Conservation (phyloP, 2,888 invertebrate species). For the Cremastinae sp. region DNA sequence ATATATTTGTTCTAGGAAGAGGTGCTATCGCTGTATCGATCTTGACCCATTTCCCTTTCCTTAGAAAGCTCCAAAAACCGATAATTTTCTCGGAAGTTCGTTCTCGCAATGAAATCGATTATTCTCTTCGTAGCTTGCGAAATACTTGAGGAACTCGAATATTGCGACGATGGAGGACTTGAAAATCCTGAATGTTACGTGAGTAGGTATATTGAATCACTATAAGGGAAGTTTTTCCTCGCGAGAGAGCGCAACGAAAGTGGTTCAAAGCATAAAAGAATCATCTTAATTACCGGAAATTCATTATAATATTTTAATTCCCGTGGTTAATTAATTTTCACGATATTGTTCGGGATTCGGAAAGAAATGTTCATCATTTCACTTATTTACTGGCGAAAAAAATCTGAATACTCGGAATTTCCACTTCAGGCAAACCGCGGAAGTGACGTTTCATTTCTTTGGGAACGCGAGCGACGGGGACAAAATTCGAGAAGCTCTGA, state of each 20-base stretch:
- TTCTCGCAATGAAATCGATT: constrained; percentile 40
- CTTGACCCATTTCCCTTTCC: constrained; percentile 6
- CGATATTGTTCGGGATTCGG: too few relatives aligned
- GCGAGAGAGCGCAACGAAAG: neutral
- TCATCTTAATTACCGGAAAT: neutral
- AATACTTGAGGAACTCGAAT: constrained; percentile 85
- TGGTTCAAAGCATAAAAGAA: constrained; percentile 55
- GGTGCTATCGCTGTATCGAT: neutral
- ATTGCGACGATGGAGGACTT: constrained; percentile 85
- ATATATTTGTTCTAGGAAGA: constrained; percentile 32
- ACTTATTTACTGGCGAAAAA: too few relatives aligned
- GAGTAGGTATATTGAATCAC: constrained; percentile 77
- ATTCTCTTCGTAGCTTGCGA: constrained; percentile 82
- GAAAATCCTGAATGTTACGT: constrained; percentile 87
- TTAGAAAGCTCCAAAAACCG: neutral
- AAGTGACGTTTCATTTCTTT: constrained; percentile 80
- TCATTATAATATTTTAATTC: too few relatives aligned
- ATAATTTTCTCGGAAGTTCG: constrained; percentile 5
- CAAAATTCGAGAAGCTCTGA: constrained; percentile 82
- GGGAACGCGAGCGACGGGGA: constrained; percentile 82
- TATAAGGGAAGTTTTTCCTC: constrained; percentile 42
- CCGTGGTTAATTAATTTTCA: too few relatives aligned
- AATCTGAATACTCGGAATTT: constrained; percentile 57
- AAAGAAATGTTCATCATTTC: too few relatives aligned
- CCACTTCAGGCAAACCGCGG: constrained; percentile 72